Evolutionary conservation across 2,797 vertebrate genomes (phyloP).

Genomic region (Agapornis canus): DNA sequence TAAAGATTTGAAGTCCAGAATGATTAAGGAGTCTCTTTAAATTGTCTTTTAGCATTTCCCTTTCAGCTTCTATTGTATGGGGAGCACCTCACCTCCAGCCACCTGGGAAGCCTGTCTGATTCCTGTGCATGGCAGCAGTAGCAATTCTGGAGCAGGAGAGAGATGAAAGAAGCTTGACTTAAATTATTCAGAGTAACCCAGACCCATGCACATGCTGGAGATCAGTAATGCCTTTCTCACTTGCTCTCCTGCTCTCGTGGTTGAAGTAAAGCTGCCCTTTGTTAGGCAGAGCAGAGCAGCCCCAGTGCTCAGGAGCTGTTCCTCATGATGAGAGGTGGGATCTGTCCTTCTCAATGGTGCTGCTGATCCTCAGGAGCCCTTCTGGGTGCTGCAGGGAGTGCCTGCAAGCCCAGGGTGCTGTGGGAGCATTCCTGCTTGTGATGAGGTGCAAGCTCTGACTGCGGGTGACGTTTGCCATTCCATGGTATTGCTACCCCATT

Average conservation of each 20-base stretch:
- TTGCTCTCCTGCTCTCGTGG: accelerated
- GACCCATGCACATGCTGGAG: not conserved
- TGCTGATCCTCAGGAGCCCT: not conserved
- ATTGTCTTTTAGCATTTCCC: not conserved
- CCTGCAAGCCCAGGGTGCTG: not conserved
- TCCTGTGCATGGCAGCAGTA: not conserved
- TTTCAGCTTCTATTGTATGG: not conserved
- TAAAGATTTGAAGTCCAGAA: not conserved
- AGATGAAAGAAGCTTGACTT: constrained; percentile 22
- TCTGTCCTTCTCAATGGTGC: not conserved
- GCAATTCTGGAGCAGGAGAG: not conserved
- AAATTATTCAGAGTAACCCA: constrained; percentile 41
- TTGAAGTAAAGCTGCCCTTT: not conserved
- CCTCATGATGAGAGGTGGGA: accelerated
- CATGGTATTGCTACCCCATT: not conserved
- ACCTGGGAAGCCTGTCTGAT: not conserved
- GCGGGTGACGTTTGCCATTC: not conserved
- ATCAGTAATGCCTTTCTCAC: not conserved
- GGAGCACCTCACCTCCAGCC: not conserved
- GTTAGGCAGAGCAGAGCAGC: not conserved
- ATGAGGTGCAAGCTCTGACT: not conserved
- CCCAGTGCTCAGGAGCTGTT: not conserved
- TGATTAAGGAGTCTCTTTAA: constrained; percentile 38
- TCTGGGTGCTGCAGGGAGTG: not conserved
- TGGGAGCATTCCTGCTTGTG: accelerated